These are phyloP conservation scores for Archegozetes longisetosus DNA, from an alignment of 1,140 invertebrate genomes.

Conservation along the genomic window DNA sequence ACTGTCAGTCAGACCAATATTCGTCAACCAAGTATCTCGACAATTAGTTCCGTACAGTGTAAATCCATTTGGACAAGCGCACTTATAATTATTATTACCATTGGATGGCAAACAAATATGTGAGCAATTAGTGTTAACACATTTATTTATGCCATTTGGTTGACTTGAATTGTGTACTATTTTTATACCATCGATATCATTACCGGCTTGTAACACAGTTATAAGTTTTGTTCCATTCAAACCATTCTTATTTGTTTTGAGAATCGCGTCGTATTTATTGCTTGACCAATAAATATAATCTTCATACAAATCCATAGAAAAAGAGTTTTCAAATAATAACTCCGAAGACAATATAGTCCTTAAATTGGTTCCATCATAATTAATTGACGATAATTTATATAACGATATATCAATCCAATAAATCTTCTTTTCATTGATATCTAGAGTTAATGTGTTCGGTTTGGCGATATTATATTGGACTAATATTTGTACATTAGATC, in stretches of 20 bases:
- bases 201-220: not conserved
- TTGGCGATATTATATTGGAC: not conserved
- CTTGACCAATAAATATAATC: not conserved
- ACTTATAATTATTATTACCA: no score
- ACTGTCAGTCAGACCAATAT: no score
- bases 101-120: not conserved
- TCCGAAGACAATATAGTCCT: not conserved
- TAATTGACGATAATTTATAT: not conserved
- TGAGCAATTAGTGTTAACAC: not conserved
- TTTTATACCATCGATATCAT: not conserved
- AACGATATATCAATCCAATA: not conserved
- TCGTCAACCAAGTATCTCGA: no score
- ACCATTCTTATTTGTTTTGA: not conserved
- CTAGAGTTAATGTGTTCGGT: not conserved
- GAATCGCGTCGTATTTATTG: not conserved
- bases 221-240: not conserved
- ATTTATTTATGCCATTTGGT: not conserved
- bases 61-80: no score
- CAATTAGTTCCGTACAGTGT: no score
- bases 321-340: not conserved
- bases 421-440: not conserved
- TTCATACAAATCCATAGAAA: not conserved
- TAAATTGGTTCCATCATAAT: not conserved
- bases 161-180: not conserved
- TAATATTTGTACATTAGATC: not conserved